Base-by-base conservation (phyloP, 2,888 invertebrate genomes). In the Melieria omissa region DNA sequence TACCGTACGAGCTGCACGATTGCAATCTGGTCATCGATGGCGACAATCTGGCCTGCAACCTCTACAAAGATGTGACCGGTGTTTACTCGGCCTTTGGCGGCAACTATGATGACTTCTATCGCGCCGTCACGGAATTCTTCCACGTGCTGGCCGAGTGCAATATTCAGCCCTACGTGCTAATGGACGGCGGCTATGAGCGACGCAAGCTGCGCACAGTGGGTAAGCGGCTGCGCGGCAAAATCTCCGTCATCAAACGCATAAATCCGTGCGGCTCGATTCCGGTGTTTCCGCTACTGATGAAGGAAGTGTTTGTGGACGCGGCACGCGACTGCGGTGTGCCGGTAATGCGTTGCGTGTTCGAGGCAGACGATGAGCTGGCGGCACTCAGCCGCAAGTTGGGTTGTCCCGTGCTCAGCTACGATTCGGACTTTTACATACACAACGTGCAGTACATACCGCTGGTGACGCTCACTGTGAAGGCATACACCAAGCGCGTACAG, bases 391-490 rank as follows among this genome's bases (percentile, higher is more conserved):
- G 92, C 76, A 89, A 91, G 70, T 88, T 96, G 3, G 88, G 92
- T 54, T 97, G 96, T 80, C 97, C 97, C 0, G 93, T 98, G 3
- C 85, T 98, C 4, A 97, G 96, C 81, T 94, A 93, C 78, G 98
- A 98, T 86, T 97, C 97, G 0, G 98, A 98, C 87, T 98, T 97
- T 87, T 97, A 92, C 81, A 92, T 98, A 76, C 95, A 93, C 86
- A 93, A 95, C 86, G 91, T 95, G 0, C 86, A 89, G 3, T 96
- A 95, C 78, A 93, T 98, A 76, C 95, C 95, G 0, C 91, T 95
- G 76, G 88, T 90, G 46, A 92, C 91, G 42, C 82, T 95, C 10
- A 89, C 91, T 5, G 85, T 89, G 6, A 89, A 89, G 82, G 84
- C 85, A 10, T 81, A 84, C 14, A 83, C 80, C 12, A 86, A 86